Conservation (phyloP, 1,140 invertebrate genomes). For the Bradynema listronoti region DNA sequence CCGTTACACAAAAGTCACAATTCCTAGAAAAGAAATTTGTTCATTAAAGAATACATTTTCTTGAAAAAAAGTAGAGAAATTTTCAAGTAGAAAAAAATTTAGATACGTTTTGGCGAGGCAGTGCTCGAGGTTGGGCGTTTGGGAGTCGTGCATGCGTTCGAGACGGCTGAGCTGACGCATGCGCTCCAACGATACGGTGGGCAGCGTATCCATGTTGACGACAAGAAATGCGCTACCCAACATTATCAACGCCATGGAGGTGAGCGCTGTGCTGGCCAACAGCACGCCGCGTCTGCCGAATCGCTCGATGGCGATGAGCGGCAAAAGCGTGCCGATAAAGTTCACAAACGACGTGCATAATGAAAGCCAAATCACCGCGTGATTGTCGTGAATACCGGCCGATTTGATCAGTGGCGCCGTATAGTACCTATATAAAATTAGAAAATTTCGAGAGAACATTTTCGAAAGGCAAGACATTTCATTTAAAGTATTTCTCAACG, state of each 20-base stretch:
- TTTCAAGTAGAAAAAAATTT: not conserved
- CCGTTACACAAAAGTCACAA: conserved; percentile 46
- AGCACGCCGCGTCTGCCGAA: conserved; percentile 62
- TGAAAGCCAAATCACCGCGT: conserved; percentile 65
- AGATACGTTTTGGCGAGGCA: too few relatives aligned
- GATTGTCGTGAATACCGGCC: conserved; percentile 63
- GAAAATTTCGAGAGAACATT: too few relatives aligned
- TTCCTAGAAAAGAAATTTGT: conserved; percentile 24
- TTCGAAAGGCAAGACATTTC: too few relatives aligned
- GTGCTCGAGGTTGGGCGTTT: too few relatives aligned
- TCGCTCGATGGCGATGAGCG: conserved; percentile 62
- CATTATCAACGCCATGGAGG: conserved; percentile 20
- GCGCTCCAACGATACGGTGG: not conserved
- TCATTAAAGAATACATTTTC: not conserved
- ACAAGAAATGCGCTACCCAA: conserved; percentile 42
- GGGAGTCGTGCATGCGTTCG: conserved; percentile 7
- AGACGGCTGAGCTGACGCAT: not conserved
- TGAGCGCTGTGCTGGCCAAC: conserved; percentile 62
- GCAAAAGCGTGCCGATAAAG: not conserved
- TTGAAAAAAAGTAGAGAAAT: not conserved
- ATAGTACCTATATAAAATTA: too few relatives aligned
- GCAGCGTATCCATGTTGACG: conserved; percentile 37
- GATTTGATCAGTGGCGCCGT: conserved; percentile 63
- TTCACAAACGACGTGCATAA: conserved; percentile 51
- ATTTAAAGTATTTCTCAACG: too few relatives aligned